Percentiles rank a stretch among this genome's conserved stretches.
Evolutionary conservation across 30 jellyfish, hydroid and myxozoan species (phyloP).

Genomic region (Nemopilema nomurai): DNA sequence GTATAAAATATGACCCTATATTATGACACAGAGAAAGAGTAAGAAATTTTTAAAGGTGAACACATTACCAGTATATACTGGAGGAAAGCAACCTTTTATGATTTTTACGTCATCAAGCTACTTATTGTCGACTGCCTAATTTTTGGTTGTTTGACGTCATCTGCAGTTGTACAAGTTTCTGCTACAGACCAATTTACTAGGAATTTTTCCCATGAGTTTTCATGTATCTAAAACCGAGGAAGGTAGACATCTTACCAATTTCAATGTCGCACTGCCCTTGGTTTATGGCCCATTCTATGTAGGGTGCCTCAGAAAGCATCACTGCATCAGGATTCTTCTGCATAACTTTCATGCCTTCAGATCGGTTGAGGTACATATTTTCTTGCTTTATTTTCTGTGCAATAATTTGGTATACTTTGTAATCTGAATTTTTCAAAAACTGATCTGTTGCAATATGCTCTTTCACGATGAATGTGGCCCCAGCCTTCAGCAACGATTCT

Average conservation of each 20-base stretch:
- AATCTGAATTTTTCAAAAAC: conserved; percentile 32
- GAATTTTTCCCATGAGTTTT: neutral
- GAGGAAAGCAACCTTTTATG: too few species aligned
- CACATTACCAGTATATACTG: too few species aligned
- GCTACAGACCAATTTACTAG: neutral
- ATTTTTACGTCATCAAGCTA: too few species aligned
- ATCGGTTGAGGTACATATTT: conserved; percentile 3
- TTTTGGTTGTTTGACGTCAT: neutral
- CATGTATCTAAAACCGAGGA: neutral
- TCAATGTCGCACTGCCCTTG: conserved; percentile 21
- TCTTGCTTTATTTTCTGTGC: conserved; percentile 23
- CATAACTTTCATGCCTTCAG: conserved; percentile 23
- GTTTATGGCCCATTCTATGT: conserved; percentile 36
- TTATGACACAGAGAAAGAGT: too few species aligned
- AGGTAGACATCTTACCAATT: conserved; percentile 8
- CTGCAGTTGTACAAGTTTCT: neutral
- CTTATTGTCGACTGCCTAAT: too few species aligned
- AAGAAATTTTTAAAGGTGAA: too few species aligned
- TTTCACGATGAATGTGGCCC: conserved; percentile 14
- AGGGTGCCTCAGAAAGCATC: conserved; percentile 31
- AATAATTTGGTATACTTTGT: conserved; percentile 9
- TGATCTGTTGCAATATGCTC: conserved; percentile 37
- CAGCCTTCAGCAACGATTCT: conserved; percentile 29
- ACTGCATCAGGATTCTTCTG: conserved; percentile 3
- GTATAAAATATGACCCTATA: too few species aligned